Conservation (phyloP, 2,113 vertebrate species). For the Tachycineta bicolor region DNA sequence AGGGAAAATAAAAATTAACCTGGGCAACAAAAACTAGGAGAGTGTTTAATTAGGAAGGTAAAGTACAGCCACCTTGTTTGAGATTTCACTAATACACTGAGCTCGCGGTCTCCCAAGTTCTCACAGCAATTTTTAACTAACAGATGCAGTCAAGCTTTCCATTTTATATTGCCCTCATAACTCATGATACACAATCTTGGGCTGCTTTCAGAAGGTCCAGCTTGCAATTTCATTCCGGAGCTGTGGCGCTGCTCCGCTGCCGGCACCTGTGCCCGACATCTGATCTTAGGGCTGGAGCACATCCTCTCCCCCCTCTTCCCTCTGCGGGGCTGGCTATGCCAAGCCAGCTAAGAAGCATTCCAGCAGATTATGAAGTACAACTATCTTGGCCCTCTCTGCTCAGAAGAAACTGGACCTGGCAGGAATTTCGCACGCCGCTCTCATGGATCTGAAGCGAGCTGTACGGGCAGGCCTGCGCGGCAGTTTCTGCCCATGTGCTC, state of each 20-base stretch:
- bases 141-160: constrained; percentile 60
- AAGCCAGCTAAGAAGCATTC: constrained; percentile 63
- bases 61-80: not conserved
- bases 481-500: constrained; percentile 47
- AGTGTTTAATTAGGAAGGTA: not conserved
- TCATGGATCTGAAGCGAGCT: constrained; percentile 33
- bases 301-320: constrained; percentile 44
- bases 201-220: constrained; percentile 51
- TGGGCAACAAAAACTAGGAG: not conserved
- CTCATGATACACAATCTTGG: constrained; percentile 67
- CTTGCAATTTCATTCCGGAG: constrained; percentile 52
- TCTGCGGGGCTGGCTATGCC: not conserved
- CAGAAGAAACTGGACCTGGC: constrained; percentile 68
- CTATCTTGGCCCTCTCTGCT: constrained; percentile 57
- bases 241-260: not conserved
- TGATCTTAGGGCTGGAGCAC: constrained; percentile 61
- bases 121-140: constrained; percentile 57
- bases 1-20: not conserved
- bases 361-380: constrained; percentile 67
- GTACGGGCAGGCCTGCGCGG: not conserved
- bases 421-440: constrained; percentile 66
- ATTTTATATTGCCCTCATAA: constrained; percentile 60
- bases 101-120: not conserved
- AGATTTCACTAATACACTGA: not conserved
- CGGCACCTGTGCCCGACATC: constrained; percentile 72